phyloP scores from a whole-genome alignment of 1,140 invertebrate species.

The Geopemphigus sp. region DNA sequence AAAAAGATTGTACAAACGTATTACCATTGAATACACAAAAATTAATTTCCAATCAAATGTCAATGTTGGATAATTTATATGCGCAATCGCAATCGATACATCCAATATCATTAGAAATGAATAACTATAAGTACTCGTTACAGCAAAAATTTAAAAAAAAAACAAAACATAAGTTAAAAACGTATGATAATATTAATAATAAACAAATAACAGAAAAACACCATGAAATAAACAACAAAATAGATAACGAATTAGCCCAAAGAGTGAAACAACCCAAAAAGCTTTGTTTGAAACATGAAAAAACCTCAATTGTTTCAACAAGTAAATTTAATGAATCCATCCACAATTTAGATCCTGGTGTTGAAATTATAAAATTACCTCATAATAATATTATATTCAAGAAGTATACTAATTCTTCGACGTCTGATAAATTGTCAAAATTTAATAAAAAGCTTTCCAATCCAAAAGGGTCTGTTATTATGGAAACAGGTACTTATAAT shows the following conservation, averaged over 20 bases:
- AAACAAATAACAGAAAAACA: not conserved
- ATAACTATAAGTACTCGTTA: not conserved
- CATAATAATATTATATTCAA: not conserved
- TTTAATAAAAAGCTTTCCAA: not conserved
- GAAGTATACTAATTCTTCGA: not conserved
- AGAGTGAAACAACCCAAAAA: not conserved
- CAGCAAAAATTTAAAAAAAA: constrained; percentile 18
- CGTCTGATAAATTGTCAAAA: not conserved
- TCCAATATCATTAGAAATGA: not conserved
- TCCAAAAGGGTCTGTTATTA: not conserved
- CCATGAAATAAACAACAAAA: too few species aligned
- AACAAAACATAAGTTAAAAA: constrained; percentile 11
- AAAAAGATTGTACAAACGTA: not conserved
- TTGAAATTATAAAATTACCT: not conserved
- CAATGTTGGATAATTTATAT: not conserved
- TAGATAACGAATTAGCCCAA: not conserved
- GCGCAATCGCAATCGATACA: not conserved
- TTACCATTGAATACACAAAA: constrained; percentile 8
- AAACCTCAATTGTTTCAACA: not conserved
- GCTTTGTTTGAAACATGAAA: not conserved
- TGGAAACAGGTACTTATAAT: too few species aligned
- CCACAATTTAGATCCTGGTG: not conserved
- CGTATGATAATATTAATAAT: not conserved
- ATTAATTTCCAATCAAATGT: constrained; percentile 20
- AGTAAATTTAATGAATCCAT: not conserved